Evolutionary conservation across 1,140 invertebrate genomes (phyloP).

Genomic region (Eupeodes corollae): DNA sequence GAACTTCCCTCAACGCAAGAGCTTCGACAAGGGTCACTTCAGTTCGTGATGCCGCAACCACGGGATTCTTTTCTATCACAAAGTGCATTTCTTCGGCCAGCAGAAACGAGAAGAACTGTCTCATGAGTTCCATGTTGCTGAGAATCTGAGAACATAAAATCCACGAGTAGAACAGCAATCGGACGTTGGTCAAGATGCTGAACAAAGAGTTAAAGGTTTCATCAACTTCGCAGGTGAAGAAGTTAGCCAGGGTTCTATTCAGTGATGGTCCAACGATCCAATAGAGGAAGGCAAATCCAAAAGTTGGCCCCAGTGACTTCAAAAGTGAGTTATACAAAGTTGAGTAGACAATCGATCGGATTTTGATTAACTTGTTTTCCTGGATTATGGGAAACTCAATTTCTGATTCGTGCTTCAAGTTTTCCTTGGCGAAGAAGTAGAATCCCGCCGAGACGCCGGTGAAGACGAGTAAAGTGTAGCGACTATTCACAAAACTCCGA

Average conservation of each 20-base stretch:
- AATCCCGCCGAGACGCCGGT: slow-evolving; percentile 57
- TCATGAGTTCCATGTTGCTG: slow-evolving; percentile 55
- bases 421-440: slow-evolving; percentile 50
- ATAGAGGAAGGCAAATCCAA: slow-evolving; percentile 40
- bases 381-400: slow-evolving; percentile 56
- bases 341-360: slow-evolving; percentile 44
- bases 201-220: slow-evolving; percentile 18
- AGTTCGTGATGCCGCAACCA: slow-evolving; percentile 3
- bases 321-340: slow-evolving; percentile 46
- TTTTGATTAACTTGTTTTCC: slow-evolving; percentile 50
- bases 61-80: slow-evolving; percentile 38
- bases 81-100: slow-evolving; percentile 55
- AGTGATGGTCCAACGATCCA: slow-evolving; percentile 14
- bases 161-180: slow-evolving; percentile 52
- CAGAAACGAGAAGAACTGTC: slow-evolving; percentile 53
- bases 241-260: slow-evolving; percentile 10
- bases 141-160: slow-evolving; percentile 54
- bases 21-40: slow-evolving; percentile 43
- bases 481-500: slow-evolving; percentile 40
- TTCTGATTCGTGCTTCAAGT: slow-evolving; percentile 42
- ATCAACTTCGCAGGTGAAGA: slow-evolving; percentile 18
- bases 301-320: slow-evolving; percentile 46
- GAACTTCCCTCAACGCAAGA: slow-evolving; percentile 43
- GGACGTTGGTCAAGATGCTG: slow-evolving; percentile 13
- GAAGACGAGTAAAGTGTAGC: slow-evolving; percentile 48